Evolutionary conservation across 2,113 vertebrate genomes (phyloP), one percentile per base, ranked within the genome.

Genomic region (Glaucomys volans): DNA sequence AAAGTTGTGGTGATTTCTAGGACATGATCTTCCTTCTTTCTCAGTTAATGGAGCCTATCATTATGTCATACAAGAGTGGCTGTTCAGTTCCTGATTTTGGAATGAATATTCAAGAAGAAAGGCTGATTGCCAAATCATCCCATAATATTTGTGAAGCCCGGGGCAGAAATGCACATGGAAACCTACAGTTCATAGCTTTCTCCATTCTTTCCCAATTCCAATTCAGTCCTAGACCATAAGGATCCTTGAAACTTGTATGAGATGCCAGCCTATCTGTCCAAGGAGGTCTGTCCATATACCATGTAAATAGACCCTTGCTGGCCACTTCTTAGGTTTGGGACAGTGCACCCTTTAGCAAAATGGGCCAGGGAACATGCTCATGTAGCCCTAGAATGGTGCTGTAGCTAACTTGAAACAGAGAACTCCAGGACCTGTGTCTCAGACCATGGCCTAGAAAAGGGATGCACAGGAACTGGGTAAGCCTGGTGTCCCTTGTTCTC

Each of bases 91-190:
- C 74, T 89, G 24, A 81, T 32, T 74, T 74, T 64, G 32, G 22
- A 82, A 72, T 16, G 10, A 71, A 64, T 12, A 13, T 44, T 50
- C 12, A 62, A 81, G 7, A 93, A 82, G 67, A 95, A 74, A 79
- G 30, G 16, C 2, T 50, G 47, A 69, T 64, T 8, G 1, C 4
- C 22, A 72, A 42, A 67, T 17, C 37, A 44, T 3, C 26, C n/a
- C 28, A 59, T 44, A 18, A 16, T 40, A 87, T 62, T 89, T 76
- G 4, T 40, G 57, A 93, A 92, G 35, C 5, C 5, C n/a, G 2
- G 2, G n/a, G 7, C 67, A 62, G 77, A 94, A 97, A 80, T 50
- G 18, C 14, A 96, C 86, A 84, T 47, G 4, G 40, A 93, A 96
- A 91, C 14, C 30, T 93, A 30, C 28, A 64, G 8, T 44, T 6